phyloP scores from a whole-genome alignment of 2,888 invertebrate species.

The Phania funesta region DNA sequence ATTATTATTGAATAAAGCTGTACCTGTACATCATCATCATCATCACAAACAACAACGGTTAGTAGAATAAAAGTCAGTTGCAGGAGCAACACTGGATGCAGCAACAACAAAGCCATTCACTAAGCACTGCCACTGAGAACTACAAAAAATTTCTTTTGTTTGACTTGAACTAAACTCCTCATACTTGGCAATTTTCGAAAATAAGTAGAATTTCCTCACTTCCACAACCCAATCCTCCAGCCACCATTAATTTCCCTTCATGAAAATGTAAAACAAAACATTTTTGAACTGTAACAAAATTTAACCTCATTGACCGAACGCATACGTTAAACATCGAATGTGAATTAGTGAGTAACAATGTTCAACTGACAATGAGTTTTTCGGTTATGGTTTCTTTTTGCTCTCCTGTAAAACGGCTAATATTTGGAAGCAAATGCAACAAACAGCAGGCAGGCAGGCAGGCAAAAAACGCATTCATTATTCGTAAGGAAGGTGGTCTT shows the following conservation, averaged over 20 bases:
- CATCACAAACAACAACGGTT: slow-evolving; percentile 7
- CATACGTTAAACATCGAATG: slow-evolving; percentile 80
- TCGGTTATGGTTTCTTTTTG: slow-evolving; percentile 14
- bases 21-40: slow-evolving; percentile 42
- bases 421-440: slow-evolving; percentile 13
- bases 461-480: slow-evolving; percentile 6
- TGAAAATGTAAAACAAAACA: slow-evolving; percentile 43
- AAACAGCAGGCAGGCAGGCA: slow-evolving; percentile 26
- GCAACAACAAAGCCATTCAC: background rate
- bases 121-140: slow-evolving; percentile 10
- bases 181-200: background rate
- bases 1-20: slow-evolving; percentile 49
- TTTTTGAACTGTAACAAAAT: slow-evolving; percentile 71
- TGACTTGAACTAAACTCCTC: background rate
- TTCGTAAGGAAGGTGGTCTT: slow-evolving; percentile 58
- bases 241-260: background rate
- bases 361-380: slow-evolving; percentile 57
- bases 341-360: slow-evolving; percentile 78
- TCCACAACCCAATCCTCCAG: background rate
- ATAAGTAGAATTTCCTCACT: background rate
- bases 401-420: background rate
- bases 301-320: slow-evolving; percentile 81
- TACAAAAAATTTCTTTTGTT: slow-evolving; percentile 43
- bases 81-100: slow-evolving; percentile 22
- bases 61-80: slow-evolving; percentile 9